phyloP scores from a whole-genome alignment of 37 sponge, comb jelly and placozoan genomes.

The Ianthella basta region DNA sequence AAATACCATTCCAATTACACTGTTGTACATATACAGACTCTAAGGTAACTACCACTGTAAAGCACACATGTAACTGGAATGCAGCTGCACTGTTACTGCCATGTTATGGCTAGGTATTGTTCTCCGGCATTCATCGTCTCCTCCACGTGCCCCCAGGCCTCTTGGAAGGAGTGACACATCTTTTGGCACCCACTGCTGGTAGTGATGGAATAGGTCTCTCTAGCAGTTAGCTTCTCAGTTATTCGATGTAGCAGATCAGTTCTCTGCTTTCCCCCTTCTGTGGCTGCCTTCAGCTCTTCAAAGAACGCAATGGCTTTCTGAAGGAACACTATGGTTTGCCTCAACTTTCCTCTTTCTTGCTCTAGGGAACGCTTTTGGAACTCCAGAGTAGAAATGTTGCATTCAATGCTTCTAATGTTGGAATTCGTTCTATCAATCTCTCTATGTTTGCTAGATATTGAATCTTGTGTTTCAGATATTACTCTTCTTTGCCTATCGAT shows the following conservation, averaged over 20 bases:
- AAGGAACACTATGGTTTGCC: not conserved
- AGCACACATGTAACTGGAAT: no score
- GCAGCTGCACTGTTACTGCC: no score
- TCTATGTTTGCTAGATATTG: not conserved
- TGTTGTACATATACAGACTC: no score
- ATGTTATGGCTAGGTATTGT: no score
- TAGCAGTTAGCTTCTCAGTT: not conserved
- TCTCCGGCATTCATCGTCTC: not conserved
- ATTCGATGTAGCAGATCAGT: not conserved
- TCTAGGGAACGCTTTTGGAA: not conserved
- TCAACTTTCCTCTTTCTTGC: not conserved
- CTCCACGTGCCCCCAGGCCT: slow-evolving; percentile 39
- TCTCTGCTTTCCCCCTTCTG: not conserved
- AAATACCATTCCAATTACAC: no score
- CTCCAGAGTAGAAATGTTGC: not conserved
- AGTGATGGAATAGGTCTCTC: not conserved
- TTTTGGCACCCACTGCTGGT: not conserved
- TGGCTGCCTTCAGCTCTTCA: not conserved
- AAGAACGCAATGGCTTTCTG: not conserved
- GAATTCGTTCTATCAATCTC: not conserved
- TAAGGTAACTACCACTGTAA: no score
- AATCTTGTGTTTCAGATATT: not conserved
- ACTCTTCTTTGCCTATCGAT: not conserved
- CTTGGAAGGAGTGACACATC: slow-evolving; percentile 12
- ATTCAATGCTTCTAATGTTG: not conserved